Evolutionary conservation across 1,140 invertebrate species (phyloP), one percentile per base, ranked within the genome.

Genomic region (Cephus cinctus): DNA sequence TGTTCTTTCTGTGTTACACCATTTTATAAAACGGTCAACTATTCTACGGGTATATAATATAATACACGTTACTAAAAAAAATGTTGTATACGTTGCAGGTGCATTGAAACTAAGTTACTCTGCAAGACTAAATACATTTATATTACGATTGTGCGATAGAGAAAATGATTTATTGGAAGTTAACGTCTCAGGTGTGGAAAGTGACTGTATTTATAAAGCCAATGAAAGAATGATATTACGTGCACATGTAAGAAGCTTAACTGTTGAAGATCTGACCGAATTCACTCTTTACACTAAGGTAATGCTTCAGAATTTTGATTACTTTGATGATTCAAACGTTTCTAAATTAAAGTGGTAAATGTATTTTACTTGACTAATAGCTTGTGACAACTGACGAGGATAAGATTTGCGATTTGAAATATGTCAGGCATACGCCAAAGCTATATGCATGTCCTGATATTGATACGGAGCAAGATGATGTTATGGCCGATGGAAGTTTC

Each of bases 41-140:
- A 11, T 30, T 30, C 27, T 3, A 12, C 27, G 9, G 12, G 12
- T 2, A 9, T 3, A 9, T 30, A 30, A 30, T 4, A 2, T 2
- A 30, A 11, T 30, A 2, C 4, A 30, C 2, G 12, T 30, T 15
- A 35, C 27, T 20, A 20, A 53, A 32, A 16, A 11, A 22, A 49
- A 32, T 32, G 34, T 31, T 14, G 5, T 46, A 0, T 22, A 34
- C 41, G 25, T 50, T 56, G 12, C 14, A 39, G 85, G 86, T 30
- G 86, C 86, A 6, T 87, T 87, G 4, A 89, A 89, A 61, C 83
- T 89, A 54, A 89, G 87, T 58, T 86, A 90, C 64, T 89, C 87
- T 3, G 83, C 75, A 32, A 80, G 87, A 45, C 69, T 88, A 32
- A 78, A 83, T 21, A 81, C 83, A 42, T 61, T 89, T 2, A 76